Conservation (phyloP, 92 coral and sea anemone genomes). For the Palythoa grandiflora region DNA sequence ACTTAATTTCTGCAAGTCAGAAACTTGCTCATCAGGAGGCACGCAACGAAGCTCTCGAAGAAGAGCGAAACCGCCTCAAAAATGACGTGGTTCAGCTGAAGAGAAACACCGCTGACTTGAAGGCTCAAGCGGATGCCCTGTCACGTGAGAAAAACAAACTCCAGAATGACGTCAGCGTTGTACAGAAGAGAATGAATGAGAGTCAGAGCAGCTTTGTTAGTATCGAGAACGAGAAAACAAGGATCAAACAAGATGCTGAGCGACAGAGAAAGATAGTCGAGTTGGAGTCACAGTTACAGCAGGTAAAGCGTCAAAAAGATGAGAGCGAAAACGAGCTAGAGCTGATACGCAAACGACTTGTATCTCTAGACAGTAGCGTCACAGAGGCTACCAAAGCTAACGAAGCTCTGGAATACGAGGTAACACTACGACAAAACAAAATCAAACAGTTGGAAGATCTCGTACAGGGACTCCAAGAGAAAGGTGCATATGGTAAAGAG, state of each 20-base stretch:
- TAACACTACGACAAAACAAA: slow-evolving; percentile 77
- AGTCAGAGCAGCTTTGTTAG: slow-evolving; percentile 54
- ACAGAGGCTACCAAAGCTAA: slow-evolving; percentile 81
- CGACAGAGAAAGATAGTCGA: slow-evolving; percentile 86
- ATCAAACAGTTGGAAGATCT: slow-evolving; percentile 90
- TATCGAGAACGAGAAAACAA: slow-evolving; percentile 70
- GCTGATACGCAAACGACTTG: slow-evolving; percentile 79
- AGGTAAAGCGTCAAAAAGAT: slow-evolving; percentile 81
- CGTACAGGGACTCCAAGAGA: slow-evolving; percentile 84
- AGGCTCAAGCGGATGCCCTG: slow-evolving; percentile 83
- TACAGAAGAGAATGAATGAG: slow-evolving; percentile 75
- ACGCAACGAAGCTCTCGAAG: slow-evolving; percentile 78
- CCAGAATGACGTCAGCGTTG: slow-evolving; percentile 72
- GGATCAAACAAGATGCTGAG: slow-evolving; percentile 71
- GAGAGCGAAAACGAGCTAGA: slow-evolving; percentile 81
- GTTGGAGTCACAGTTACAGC: slow-evolving; percentile 79
- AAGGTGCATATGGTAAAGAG: slow-evolving; percentile 86
- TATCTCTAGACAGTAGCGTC: slow-evolving; percentile 80
- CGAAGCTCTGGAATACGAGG: slow-evolving; percentile 87
- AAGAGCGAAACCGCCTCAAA: slow-evolving; percentile 88
- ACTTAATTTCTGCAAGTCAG: slow-evolving; percentile 78
- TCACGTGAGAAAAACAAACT: slow-evolving; percentile 90
- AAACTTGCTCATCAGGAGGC: slow-evolving; percentile 81
- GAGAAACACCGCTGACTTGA: slow-evolving; percentile 81
- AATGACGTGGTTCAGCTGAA: slow-evolving; percentile 80